Evolutionary conservation across 2,113 vertebrate genomes (phyloP), one percentile per base, ranked within the genome.

Genomic region (Hucho hucho): DNA sequence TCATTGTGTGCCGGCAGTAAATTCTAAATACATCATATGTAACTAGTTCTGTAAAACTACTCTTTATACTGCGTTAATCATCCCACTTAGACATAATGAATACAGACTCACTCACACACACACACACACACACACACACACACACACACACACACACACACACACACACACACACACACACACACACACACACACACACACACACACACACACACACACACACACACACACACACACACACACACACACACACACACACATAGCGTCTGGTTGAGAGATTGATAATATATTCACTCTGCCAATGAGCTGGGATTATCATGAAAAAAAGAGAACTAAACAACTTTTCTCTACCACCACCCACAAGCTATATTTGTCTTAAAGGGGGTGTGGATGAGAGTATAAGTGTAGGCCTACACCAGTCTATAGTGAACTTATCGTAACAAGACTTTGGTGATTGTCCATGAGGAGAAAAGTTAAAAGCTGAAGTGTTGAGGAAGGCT

Each of bases 41-140:
- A 89, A 88, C 86, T 26, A 70, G 73, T 82, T 72, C 80, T 86
- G 86, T 81, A 85, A 91, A 91, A 85, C 26, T 75, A 87, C 82
- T 87, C 82, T 84, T 86, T 81, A 83, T 66, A 68, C 25, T 91
- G 46, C 82, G 87, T 89, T 84, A 89, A 88, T 89, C 59, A 90
- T 84, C 49, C 13, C 80, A 75, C n/a, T 59, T 89, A 75, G 84
- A 88, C 59, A 74, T 74, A 75, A 75, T 70, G 58, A 26, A 70
- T 65, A 43, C 37, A 43, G 7, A 43, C 32, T 2, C 37, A 2
- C 5, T 1, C 5, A 6, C 29, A 32, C 29, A 32, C 29, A 32
- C 29, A 32, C 29, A 32, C 29, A 32, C 29, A 32, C 29, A 32
- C 29, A 6, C 29, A 32, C 29, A 53, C 49, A 53, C 29, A 6